Conservation (phyloP, 2,888 invertebrate genomes). For the Phania funesta region DNA sequence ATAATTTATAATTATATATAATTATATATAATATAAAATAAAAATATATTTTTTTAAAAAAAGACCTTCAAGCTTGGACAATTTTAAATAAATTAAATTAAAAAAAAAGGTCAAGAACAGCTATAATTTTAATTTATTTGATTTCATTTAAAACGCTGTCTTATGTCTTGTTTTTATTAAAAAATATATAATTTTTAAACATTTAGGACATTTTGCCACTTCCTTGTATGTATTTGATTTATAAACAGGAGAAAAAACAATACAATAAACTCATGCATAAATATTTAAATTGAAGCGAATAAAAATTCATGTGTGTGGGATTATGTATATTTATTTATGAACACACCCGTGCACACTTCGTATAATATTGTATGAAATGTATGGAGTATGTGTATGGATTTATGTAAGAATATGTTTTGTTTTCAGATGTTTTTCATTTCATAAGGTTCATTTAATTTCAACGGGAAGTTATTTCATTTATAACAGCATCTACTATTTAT, state of each 20-base stretch:
- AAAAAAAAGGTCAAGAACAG: no score
- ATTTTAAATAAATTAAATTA: no score
- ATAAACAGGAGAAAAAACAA: neutral
- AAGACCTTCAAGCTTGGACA: no score
- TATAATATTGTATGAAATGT: neutral
- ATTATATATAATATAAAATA: no score
- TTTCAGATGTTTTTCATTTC: conserved; percentile 19
- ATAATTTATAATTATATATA: no score
- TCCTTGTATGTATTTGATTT: conserved; percentile 32
- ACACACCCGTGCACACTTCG: neutral
- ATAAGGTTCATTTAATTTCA: conserved; percentile 63
- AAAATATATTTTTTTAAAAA: no score
- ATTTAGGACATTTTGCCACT: neutral
- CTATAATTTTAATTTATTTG: neutral
- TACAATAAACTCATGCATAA: neutral
- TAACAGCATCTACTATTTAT: conserved; percentile 41
- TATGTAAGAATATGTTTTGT: neutral
- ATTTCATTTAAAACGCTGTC: neutral
- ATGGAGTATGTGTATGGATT: conserved; percentile 8
- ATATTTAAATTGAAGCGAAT: neutral
- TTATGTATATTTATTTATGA: no score
- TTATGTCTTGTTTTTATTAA: neutral
- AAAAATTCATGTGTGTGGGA: neutral
- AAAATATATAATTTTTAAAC: neutral
- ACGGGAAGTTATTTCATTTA: conserved; percentile 63